Evolutionary conservation across 2,797 vertebrate genomes (phyloP).

Genomic region (Oryzias sinensis): DNA sequence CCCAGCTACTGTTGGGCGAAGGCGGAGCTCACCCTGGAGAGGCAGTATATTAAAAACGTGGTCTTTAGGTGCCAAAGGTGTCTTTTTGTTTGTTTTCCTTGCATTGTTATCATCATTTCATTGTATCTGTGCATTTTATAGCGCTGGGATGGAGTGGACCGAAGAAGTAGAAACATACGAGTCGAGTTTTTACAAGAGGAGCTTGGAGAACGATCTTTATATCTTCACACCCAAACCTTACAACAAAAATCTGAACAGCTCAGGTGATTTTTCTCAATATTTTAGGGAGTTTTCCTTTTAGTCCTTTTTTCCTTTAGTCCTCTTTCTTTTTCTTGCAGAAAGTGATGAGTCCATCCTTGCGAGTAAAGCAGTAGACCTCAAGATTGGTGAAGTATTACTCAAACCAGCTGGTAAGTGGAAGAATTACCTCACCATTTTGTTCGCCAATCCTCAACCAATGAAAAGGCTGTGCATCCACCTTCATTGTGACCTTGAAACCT

Average conservation of each 20-base stretch:
- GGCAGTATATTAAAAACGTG: too few relatives aligned
- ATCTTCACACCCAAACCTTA: constrained; percentile 88
- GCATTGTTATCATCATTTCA: not conserved
- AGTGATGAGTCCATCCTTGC: constrained; percentile 86
- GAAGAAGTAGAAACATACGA: constrained; percentile 92
- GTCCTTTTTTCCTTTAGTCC: not conserved
- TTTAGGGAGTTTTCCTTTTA: not conserved
- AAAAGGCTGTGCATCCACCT: constrained; percentile 1
- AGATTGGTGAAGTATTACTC: constrained; percentile 79
- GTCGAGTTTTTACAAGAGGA: constrained; percentile 93
- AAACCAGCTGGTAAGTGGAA: constrained; percentile 88
- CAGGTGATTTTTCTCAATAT: not conserved
- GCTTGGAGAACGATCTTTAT: constrained; percentile 92
- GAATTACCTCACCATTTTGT: not conserved
- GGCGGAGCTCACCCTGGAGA: too few relatives aligned
- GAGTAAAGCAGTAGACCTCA: constrained; percentile 89
- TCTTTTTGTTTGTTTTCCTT: not conserved
- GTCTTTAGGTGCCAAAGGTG: not conserved
- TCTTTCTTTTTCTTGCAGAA: constrained; percentile 64
- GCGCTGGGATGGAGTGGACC: constrained; percentile 88
- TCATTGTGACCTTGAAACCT: constrained; percentile 9
- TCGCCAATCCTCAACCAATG: constrained; percentile 12
- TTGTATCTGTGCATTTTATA: constrained; percentile 44
- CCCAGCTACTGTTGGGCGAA: too few relatives aligned
- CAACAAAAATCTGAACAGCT: not conserved